These are phyloP conservation scores for Peromyscus leucopus DNA, from an alignment of 2,113 vertebrate genomes.

Conservation along the genomic window DNA sequence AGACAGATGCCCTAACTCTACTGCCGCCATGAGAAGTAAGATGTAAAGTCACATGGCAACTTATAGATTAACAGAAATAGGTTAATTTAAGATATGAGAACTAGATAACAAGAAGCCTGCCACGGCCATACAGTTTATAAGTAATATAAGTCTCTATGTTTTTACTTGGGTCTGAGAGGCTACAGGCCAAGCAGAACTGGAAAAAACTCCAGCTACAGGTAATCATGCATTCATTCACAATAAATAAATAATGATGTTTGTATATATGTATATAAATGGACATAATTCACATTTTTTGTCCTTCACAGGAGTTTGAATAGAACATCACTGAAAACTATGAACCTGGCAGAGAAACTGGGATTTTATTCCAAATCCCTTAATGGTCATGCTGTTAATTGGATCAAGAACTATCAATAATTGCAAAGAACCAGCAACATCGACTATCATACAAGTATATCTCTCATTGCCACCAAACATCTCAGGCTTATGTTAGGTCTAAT, in stretches of 20 bases:
- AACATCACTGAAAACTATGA: background rate
- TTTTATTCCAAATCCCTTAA: constrained; percentile 29
- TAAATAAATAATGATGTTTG: background rate
- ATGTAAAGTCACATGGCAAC: too few relatives aligned
- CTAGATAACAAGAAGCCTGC: too few relatives aligned
- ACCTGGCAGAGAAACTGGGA: background rate
- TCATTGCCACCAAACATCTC: background rate
- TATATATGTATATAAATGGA: background rate
- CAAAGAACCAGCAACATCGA: background rate
- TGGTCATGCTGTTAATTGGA: background rate
- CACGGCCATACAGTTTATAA: too few relatives aligned
- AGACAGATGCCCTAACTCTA: too few relatives aligned
- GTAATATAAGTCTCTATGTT: too few relatives aligned
- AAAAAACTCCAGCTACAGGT: too few relatives aligned
- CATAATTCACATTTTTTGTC: background rate
- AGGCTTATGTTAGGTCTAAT: background rate
- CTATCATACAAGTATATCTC: background rate
- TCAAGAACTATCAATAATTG: background rate
- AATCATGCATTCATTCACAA: background rate
- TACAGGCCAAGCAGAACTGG: too few relatives aligned
- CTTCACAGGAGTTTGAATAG: background rate
- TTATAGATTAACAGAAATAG: too few relatives aligned
- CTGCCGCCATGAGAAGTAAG: too few relatives aligned
- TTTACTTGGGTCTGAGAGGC: too few relatives aligned
- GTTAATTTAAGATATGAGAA: too few relatives aligned